phyloP scores from a whole-genome alignment of 2,797 vertebrate species.

The Kryptolebias ocellatus region DNA sequence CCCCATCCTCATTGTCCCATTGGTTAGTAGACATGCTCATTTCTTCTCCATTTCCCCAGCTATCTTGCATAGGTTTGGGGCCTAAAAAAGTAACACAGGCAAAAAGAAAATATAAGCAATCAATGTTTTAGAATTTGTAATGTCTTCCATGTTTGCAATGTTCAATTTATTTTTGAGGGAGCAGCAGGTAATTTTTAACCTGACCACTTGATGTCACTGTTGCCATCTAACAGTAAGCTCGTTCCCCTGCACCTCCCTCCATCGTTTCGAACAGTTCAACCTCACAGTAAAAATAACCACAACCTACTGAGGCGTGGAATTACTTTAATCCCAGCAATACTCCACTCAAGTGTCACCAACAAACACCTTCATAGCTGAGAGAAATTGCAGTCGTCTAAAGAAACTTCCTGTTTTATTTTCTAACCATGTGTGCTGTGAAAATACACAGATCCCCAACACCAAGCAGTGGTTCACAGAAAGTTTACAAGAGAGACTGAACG shows the following conservation, averaged over 20 bases:
- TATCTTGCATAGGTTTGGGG: constrained; percentile 99
- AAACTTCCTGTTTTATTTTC: constrained; percentile 29
- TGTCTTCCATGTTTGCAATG: neutral
- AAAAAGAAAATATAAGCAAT: neutral
- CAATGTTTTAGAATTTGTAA: neutral
- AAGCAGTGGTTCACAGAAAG: neutral
- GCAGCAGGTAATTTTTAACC: constrained; percentile 22
- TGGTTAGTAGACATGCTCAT: constrained; percentile 86
- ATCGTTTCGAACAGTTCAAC: constrained; percentile 34
- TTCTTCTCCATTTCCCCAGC: constrained; percentile 94
- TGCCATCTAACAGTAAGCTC: constrained; percentile 41
- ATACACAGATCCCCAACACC: constrained; percentile 1
- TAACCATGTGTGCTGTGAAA: constrained; percentile 7
- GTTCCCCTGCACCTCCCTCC: neutral
- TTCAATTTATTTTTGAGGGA: neutral
- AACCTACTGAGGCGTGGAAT: constrained; percentile 47
- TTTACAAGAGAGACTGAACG: neutral
- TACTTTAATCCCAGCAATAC: constrained; percentile 57
- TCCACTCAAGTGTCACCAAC: constrained; percentile 29
- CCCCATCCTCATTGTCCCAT: constrained; percentile 95
- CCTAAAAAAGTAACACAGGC: constrained; percentile 69
- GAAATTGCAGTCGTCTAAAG: constrained; percentile 34
- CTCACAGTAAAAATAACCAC: constrained; percentile 48
- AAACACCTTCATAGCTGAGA: constrained; percentile 34
- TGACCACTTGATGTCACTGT: constrained; percentile 78